Conservation (phyloP, 2,113 vertebrate genomes). For the Ochotona curzoniae region DNA sequence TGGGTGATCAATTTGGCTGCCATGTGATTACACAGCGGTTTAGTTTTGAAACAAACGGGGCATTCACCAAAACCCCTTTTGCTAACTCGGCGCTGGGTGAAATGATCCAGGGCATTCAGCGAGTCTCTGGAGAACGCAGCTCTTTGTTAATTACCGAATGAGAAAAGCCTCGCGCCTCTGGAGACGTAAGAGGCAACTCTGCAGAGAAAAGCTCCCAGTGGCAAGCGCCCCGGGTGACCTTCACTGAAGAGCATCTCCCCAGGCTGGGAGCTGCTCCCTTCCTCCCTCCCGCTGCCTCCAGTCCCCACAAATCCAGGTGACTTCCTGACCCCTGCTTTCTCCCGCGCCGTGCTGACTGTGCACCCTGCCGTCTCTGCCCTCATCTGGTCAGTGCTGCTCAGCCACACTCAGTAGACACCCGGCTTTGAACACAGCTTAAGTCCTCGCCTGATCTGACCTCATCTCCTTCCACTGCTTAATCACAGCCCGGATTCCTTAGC, state of each 20-base stretch:
- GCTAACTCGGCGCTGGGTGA: slow-evolving; percentile 34
- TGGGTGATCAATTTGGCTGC: not conserved
- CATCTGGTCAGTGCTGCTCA: not conserved
- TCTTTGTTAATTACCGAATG: slow-evolving; percentile 75
- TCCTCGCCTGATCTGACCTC: not conserved
- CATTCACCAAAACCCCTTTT: slow-evolving; percentile 19
- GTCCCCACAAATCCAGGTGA: not conserved
- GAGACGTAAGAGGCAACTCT: slow-evolving; percentile 52
- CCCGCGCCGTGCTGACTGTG: rapidly evolving
- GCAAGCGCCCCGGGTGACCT: not conserved
- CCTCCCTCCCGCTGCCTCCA: not conserved
- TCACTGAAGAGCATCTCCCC: not conserved
- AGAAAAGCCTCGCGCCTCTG: slow-evolving; percentile 41
- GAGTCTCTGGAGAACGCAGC: slow-evolving; percentile 46
- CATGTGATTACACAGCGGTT: not conserved
- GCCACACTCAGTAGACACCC: not conserved
- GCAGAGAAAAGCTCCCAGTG: not conserved
- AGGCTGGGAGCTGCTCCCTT: not conserved
- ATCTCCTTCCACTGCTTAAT: not conserved
- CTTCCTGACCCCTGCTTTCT: not conserved
- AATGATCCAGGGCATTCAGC: slow-evolving; percentile 47
- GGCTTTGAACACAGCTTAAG: slow-evolving; percentile 1
- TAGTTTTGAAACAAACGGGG: not conserved
- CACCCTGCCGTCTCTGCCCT: not conserved
- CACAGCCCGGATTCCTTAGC: not conserved